A percentile compares a stretch with the other conserved stretches of the same genome.
Conservation (phyloP, 2,888 invertebrate species). For the Lasioglossum villosulum region DNA sequence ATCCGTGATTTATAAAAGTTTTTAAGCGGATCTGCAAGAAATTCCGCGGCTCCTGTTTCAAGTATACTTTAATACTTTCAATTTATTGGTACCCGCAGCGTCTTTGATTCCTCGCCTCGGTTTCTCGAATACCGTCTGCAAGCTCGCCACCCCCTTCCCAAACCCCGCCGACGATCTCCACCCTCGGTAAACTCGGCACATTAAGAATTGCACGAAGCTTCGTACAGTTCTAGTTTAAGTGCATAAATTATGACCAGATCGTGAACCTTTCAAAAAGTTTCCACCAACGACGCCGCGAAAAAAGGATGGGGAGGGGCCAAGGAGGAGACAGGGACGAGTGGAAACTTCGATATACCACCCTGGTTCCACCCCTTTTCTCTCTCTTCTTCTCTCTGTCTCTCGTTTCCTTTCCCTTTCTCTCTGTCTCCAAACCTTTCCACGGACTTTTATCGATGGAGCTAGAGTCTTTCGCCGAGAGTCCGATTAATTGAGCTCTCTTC, state of each 20-base stretch:
- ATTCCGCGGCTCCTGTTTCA: slow-evolving; percentile 8
- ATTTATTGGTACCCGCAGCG: slow-evolving; percentile 29
- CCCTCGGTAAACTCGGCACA: slow-evolving; percentile 44
- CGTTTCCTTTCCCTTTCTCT: slow-evolving; percentile 14
- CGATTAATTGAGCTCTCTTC: slow-evolving; percentile 74
- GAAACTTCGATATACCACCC: slow-evolving; percentile 70
- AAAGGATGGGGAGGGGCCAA: slow-evolving; percentile 9
- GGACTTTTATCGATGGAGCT: slow-evolving; percentile 78
- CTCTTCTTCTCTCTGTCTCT: slow-evolving; percentile 19
- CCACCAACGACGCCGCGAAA: slow-evolving; percentile 35
- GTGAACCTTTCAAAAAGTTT: slow-evolving; percentile 74
- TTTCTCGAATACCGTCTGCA: slow-evolving; percentile 39
- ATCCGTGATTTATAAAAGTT: slow-evolving; percentile 26
- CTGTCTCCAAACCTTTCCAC: slow-evolving; percentile 60
- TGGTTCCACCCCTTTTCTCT: not conserved
- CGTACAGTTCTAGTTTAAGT: slow-evolving; percentile 69
- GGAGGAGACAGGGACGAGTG: not conserved
- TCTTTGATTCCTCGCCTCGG: slow-evolving; percentile 36
- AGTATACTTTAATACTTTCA: slow-evolving; percentile 27
- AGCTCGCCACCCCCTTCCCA: not conserved
- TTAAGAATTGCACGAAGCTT: slow-evolving; percentile 54
- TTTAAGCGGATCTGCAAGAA: slow-evolving; percentile 6
- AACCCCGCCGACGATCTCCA: not conserved
- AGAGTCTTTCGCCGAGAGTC: slow-evolving; percentile 68
- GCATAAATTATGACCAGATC: slow-evolving; percentile 81